Conservation (phyloP, 2,888 invertebrate species). For the Stomorhina lunata region DNA sequence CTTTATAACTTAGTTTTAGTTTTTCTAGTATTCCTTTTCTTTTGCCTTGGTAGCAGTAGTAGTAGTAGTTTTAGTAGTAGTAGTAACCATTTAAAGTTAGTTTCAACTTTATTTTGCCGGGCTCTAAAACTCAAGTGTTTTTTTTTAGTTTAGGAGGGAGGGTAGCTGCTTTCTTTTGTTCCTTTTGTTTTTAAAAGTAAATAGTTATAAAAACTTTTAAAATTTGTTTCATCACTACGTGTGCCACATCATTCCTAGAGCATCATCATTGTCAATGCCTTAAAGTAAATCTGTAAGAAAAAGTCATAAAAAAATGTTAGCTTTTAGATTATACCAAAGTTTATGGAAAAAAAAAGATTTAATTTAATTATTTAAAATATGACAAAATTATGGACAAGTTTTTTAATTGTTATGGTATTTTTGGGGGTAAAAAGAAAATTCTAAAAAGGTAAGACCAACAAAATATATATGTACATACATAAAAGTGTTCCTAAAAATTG, state of each 20-base stretch:
- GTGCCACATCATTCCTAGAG: conserved; percentile 51
- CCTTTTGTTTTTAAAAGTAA: conserved; percentile 38
- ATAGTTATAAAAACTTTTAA: conserved; percentile 51
- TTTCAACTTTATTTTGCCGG: conserved; percentile 18
- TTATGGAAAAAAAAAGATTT: neutral
- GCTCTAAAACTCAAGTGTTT: neutral
- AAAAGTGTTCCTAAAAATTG: too few relatives aligned
- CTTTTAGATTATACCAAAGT: neutral
- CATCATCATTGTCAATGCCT: conserved; percentile 51
- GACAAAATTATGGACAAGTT: too few relatives aligned
- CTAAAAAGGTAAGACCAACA: too few relatives aligned
- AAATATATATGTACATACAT: too few relatives aligned
- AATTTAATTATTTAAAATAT: too few relatives aligned
- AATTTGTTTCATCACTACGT: conserved; percentile 53
- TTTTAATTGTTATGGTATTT: too few relatives aligned
- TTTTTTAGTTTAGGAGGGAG: too few relatives aligned
- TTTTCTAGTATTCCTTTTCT: neutral
- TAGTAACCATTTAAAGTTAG: conserved; percentile 22
- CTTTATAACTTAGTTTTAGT: neutral
- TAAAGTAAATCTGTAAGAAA: conserved; percentile 48
- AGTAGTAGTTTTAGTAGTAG: neutral
- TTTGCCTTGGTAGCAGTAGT: neutral
- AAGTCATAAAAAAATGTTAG: neutral
- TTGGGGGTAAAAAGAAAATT: too few relatives aligned
- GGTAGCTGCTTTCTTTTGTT: neutral